Evolutionary conservation across 1,140 invertebrate species (phyloP).

Genomic region (Euwallacea similis): DNA sequence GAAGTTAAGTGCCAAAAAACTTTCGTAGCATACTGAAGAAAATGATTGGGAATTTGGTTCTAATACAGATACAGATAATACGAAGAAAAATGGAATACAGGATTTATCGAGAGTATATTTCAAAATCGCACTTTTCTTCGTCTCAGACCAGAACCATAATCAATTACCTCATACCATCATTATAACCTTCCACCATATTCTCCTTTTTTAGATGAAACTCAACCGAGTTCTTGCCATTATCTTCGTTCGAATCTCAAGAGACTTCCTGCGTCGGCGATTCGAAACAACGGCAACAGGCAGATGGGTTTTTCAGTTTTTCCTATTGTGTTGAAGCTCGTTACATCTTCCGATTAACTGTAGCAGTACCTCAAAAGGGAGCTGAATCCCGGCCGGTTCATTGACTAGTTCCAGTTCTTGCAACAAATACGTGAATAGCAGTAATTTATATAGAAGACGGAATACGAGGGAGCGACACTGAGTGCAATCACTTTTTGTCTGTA

Average conservation of each 20-base stretch:
- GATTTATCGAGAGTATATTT: no score
- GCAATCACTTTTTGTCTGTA: no score
- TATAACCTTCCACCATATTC: neutral
- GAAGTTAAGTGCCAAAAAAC: no score
- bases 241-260: neutral
- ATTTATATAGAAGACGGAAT: conserved; percentile 40
- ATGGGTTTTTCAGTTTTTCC: conserved; percentile 37
- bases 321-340: conserved; percentile 43
- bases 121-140: no score
- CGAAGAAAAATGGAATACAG: no score
- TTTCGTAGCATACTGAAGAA: no score
- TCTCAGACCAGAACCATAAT: neutral
- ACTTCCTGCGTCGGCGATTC: conserved; percentile 23
- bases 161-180: neutral
- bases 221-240: neutral
- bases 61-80: no score
- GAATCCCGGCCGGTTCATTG: conserved; percentile 46
- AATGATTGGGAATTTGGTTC: no score
- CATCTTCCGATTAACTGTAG: conserved; percentile 51
- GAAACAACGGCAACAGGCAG: conserved; percentile 38
- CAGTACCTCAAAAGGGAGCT: conserved; percentile 46
- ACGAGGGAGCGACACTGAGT: no score
- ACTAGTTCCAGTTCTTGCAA: conserved; percentile 45
- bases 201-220: neutral
- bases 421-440: conserved; percentile 46